These are phyloP conservation scores for Muschampia plurimacula DNA, from an alignment of 2,888 invertebrate genomes.

Conservation along the genomic window DNA sequence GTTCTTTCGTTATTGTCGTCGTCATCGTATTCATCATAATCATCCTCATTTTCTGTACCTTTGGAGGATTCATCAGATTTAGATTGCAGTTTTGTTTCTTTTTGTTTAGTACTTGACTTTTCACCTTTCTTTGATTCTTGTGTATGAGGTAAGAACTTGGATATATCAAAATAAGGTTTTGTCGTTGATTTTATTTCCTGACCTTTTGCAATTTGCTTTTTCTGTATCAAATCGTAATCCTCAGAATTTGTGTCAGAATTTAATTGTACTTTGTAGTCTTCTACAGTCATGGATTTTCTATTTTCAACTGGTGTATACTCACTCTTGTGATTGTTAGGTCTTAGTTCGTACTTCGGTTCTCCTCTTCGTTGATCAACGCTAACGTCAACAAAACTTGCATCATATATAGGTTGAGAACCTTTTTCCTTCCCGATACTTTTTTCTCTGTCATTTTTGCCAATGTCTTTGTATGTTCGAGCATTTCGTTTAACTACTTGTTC, in stretches of 20 bases:
- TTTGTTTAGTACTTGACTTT: constrained; percentile 26
- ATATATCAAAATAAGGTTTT: constrained; percentile 56
- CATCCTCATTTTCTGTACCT: constrained; percentile 51
- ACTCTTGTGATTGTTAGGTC: constrained; percentile 66
- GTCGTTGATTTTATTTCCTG: constrained; percentile 45
- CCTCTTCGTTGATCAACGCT: constrained; percentile 68
- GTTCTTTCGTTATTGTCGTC: constrained; percentile 52
- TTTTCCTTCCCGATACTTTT: constrained; percentile 50
- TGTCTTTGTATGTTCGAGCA: constrained; percentile 65
- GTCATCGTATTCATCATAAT: constrained; percentile 62
- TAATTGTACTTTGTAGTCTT: constrained; percentile 62
- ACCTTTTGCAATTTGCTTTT: constrained; percentile 44
- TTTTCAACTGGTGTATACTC: constrained; percentile 68
- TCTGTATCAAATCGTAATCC: constrained; percentile 37
- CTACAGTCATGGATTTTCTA: constrained; percentile 63
- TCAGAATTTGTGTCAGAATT: constrained; percentile 44
- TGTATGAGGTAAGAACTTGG: constrained; percentile 55
- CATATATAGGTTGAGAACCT: constrained; percentile 42
- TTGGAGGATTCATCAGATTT: constrained; percentile 41
- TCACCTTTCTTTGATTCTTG: constrained; percentile 55
- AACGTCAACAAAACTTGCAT: constrained; percentile 64
- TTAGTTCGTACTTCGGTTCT: constrained; percentile 76
- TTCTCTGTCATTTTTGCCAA: constrained; percentile 68
- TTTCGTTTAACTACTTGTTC: constrained; percentile 63
- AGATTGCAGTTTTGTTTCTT: constrained; percentile 30